These are phyloP conservation scores for Myocastor coypus DNA, from an alignment of 2,113 vertebrate species.

Conservation along the genomic window DNA sequence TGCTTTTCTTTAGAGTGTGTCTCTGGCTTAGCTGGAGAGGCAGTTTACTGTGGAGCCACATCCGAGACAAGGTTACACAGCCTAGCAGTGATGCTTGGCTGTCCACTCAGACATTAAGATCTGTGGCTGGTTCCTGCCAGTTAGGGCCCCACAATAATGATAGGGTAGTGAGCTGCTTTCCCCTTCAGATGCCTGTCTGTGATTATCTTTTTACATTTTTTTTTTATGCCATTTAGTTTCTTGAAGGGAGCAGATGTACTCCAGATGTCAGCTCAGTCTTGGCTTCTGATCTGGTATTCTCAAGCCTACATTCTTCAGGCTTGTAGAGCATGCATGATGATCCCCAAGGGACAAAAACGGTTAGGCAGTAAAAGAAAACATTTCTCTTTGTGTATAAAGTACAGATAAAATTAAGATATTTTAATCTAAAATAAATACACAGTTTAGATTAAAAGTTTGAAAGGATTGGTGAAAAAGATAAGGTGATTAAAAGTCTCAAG, in stretches of 20 bases:
- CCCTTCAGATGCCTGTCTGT: not conserved
- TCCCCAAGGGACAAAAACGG: not conserved
- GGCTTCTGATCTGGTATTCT: not conserved
- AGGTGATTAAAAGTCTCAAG: not conserved
- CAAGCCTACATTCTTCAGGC: not conserved
- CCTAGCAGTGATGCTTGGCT: not conserved
- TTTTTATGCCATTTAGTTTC: not conserved
- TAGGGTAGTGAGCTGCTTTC: not conserved
- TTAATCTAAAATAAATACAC: not conserved
- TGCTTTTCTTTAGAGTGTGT: not conserved
- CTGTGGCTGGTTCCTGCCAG: not conserved
- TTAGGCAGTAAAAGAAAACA: not conserved
- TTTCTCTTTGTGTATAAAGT: not conserved
- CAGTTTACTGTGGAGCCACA: not conserved
- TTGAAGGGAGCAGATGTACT: not conserved
- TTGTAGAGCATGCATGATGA: not conserved
- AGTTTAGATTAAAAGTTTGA: not conserved
- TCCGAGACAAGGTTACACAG: not conserved
- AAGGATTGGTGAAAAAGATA: not conserved
- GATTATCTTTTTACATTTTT: not conserved
- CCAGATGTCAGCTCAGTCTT: not conserved
- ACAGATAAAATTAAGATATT: too few species aligned
- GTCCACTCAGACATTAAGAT: not conserved
- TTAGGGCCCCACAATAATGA: too few species aligned
- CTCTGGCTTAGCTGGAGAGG: not conserved